phyloP scores from a whole-genome alignment of 1,140 invertebrate species.

The Trichogramma pretiosum region DNA sequence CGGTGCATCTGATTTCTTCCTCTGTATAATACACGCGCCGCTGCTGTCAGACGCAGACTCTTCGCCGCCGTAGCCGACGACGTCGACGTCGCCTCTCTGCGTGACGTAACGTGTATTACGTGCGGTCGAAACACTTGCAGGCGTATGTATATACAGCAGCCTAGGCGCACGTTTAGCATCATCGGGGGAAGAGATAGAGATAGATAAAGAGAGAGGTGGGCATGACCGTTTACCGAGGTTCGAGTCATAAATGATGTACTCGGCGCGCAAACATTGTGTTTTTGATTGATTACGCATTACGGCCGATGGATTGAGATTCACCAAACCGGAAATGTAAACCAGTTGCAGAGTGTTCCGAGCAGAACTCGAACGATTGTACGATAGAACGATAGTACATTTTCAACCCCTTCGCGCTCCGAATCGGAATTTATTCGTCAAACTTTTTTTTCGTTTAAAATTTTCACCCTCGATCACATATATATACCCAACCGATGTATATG shows the following conservation, averaged over 20 bases:
- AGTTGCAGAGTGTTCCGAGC: no score
- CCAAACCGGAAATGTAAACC: no score
- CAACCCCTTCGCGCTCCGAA: no score
- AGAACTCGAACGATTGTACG: no score
- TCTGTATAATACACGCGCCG: no score
- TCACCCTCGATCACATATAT: no score
- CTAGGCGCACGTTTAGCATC: not conserved
- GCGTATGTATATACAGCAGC: not conserved
- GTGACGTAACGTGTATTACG: conserved; percentile 41
- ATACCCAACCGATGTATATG: no score
- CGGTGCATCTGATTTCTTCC: conserved; percentile 36
- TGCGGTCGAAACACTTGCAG: conserved; percentile 30
- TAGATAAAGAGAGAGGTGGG: not conserved
- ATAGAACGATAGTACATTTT: no score
- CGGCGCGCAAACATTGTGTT: conserved; percentile 9
- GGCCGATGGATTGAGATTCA: no score
- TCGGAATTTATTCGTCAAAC: no score
- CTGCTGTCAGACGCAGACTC: conserved; percentile 37
- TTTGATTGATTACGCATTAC: not conserved
- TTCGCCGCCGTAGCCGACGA: not conserved
- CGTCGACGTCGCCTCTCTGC: conserved; percentile 1
- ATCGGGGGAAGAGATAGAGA: not conserved
- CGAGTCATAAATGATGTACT: conserved; percentile 12
- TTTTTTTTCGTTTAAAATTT: no score
- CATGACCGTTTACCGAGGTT: not conserved